Percentiles rank a stretch among this genome's conserved stretches.
Evolutionary conservation across 2,797 vertebrate genomes (phyloP).

Genomic region (Leptoclinus maculatus): DNA sequence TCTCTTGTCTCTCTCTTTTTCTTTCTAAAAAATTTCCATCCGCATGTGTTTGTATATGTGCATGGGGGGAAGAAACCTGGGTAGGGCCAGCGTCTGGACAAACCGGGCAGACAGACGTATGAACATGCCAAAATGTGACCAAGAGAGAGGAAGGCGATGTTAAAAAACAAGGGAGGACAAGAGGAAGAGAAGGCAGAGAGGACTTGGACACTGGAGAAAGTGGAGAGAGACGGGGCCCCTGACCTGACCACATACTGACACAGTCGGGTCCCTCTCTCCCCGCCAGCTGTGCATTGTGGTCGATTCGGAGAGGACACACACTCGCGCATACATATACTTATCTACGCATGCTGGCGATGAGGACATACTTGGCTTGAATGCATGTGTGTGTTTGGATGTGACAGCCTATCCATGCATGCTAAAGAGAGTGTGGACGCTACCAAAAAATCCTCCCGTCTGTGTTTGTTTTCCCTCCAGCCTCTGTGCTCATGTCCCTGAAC

Average conservation of each 20-base stretch:
- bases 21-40: conserved; percentile 36
- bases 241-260: conserved; percentile 82
- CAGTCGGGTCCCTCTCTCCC: conserved; percentile 76
- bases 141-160: conserved; percentile 59
- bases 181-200: conserved; percentile 57
- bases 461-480: conserved; percentile 73
- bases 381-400: conserved; percentile 55
- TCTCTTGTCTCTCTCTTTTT: conserved; percentile 9
- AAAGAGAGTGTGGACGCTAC: conserved; percentile 62
- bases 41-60: conserved; percentile 66
- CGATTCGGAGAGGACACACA: conserved; percentile 67
- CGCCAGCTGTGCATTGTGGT: conserved; percentile 84
- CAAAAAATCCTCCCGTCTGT: conserved; percentile 61
- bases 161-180: conserved; percentile 66
- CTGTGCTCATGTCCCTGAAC: conserved; percentile 62
- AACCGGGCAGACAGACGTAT: conserved; percentile 60
- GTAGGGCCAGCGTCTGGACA: conserved; percentile 60
- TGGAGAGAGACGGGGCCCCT: conserved; percentile 72
- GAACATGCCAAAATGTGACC: conserved; percentile 73
- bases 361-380: conserved; percentile 81
- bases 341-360: conserved; percentile 80
- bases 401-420: conserved; percentile 63
- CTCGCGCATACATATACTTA: conserved; percentile 81
- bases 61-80: conserved; percentile 67
- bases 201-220: conserved; percentile 56